Percentiles rank a stretch among this genome's conserved stretches.
Conservation (phyloP, 2,888 invertebrate genomes). For the Cryptophagus acutangulus region DNA sequence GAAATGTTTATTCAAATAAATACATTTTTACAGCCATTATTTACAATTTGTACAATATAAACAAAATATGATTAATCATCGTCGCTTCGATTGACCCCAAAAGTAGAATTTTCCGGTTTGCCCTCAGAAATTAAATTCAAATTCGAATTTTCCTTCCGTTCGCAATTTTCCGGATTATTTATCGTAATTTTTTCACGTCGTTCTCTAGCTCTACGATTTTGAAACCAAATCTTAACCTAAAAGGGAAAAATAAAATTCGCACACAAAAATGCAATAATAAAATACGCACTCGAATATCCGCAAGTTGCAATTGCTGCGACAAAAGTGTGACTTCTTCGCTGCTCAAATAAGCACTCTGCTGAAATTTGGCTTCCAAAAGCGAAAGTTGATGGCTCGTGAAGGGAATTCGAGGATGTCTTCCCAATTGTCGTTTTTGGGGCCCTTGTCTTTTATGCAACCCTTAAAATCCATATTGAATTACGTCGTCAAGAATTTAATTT, state of each 20-base stretch:
- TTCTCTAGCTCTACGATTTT: conserved; percentile 73
- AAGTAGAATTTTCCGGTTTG: too few relatives aligned
- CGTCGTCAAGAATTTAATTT: conserved; percentile 4
- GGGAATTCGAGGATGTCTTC: conserved; percentile 67
- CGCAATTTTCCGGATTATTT: not conserved
- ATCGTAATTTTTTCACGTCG: conserved; percentile 53
- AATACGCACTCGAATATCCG: conserved; percentile 59
- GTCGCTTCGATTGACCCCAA: too few relatives aligned
- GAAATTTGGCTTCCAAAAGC: conserved; percentile 64
- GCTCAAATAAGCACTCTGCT: conserved; percentile 62
- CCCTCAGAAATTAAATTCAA: too few relatives aligned
- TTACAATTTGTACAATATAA: too few relatives aligned
- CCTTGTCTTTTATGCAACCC: conserved; percentile 44
- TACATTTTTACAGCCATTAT: too few relatives aligned
- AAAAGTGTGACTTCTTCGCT: conserved; percentile 62
- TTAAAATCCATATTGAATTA: conserved; percentile 22
- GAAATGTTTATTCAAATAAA: too few relatives aligned
- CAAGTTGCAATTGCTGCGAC: conserved; percentile 58
- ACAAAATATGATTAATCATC: too few relatives aligned
- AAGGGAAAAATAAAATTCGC: conserved; percentile 9
- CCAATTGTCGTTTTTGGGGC: conserved; percentile 54
- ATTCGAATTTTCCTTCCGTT: too few relatives aligned
- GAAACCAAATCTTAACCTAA: conserved; percentile 68
- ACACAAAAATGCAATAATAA: not conserved
- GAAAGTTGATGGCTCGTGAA: conserved; percentile 66